Evolutionary conservation across 2,888 invertebrate genomes (phyloP).

Genomic region (Lymantria dispar): DNA sequence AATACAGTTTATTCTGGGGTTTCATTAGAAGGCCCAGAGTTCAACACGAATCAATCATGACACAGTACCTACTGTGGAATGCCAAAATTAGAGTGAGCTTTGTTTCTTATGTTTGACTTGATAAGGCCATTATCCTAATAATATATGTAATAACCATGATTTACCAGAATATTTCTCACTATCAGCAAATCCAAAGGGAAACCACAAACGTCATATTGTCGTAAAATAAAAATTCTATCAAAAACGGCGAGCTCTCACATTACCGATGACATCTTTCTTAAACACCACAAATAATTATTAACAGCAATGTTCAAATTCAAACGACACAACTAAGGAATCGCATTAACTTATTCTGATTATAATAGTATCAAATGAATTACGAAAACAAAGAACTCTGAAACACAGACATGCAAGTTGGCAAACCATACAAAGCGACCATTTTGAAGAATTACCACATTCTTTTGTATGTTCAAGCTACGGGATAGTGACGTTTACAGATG

Average conservation of each 20-base stretch:
- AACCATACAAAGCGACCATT: slow-evolving; percentile 87
- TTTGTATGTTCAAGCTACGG: slow-evolving; percentile 68
- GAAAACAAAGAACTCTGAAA: slow-evolving; percentile 80
- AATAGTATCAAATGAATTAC: slow-evolving; percentile 53
- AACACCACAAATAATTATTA: slow-evolving; percentile 51
- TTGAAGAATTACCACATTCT: slow-evolving; percentile 89
- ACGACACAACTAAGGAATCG: slow-evolving; percentile 41
- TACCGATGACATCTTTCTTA: slow-evolving; percentile 78
- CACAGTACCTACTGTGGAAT: slow-evolving; percentile 66
- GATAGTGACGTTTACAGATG: slow-evolving; percentile 51
- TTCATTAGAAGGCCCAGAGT: slow-evolving; percentile 31
- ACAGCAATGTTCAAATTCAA: slow-evolving; percentile 41
- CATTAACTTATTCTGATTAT: slow-evolving; percentile 45
- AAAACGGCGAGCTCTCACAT: slow-evolving; percentile 77
- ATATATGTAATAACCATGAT: slow-evolving; percentile 27
- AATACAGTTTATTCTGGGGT: not conserved
- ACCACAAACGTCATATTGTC: slow-evolving; percentile 68
- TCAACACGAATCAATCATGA: slow-evolving; percentile 64
- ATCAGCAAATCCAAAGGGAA: slow-evolving; percentile 54
- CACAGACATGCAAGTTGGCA: slow-evolving; percentile 84
- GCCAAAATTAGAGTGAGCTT: slow-evolving; percentile 77
- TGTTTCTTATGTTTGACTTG: slow-evolving; percentile 41
- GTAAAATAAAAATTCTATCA: slow-evolving; percentile 69
- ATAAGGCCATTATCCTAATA: slow-evolving; percentile 16
- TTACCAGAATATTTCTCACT: slow-evolving; percentile 66